A percentile compares a stretch with the other conserved stretches of the same genome.
These are phyloP conservation scores for Drosophila pachea DNA, from an alignment of 1,140 invertebrate genomes.

Conservation along the genomic window DNA sequence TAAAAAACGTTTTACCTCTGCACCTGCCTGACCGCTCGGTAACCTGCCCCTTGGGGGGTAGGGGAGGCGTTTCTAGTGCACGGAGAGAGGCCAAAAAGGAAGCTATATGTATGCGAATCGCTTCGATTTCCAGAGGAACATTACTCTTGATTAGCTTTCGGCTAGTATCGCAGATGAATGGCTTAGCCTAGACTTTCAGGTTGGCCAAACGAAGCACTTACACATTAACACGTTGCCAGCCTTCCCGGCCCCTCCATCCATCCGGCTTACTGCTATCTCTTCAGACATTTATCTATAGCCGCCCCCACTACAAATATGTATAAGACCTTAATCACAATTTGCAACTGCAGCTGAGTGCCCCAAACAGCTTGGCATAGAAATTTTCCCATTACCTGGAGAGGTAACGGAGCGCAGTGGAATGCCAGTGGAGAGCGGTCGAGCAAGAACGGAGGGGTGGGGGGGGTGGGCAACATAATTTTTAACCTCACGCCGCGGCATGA, in stretches of 20 bases:
- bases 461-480: slow-evolving; percentile 58
- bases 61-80: no score
- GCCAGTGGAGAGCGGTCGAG: no score
- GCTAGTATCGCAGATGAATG: slow-evolving; percentile 2
- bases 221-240: not conserved
- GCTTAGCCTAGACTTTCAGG: not conserved
- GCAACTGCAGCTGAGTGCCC: slow-evolving; percentile 15
- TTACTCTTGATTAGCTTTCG: slow-evolving; percentile 25
- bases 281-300: slow-evolving; percentile 24
- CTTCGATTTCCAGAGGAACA: not conserved
- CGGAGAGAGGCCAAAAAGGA: not conserved
- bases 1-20: not conserved
- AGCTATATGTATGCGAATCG: no score
- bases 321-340: slow-evolving; percentile 59
- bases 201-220: slow-evolving; percentile 2
- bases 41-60: no score
- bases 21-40: no score
- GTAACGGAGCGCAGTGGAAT: no score
- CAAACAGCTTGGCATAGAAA: slow-evolving; percentile 33
- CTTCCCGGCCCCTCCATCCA: not conserved
- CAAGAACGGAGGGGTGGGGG: no score
- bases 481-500: slow-evolving; percentile 45
- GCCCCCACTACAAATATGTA: slow-evolving; percentile 40
- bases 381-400: slow-evolving; percentile 40
- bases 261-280: not conserved